These are phyloP conservation scores for Gasterosteus aculeatus DNA, from an alignment of 2,113 vertebrate genomes.

Conservation along the genomic window DNA sequence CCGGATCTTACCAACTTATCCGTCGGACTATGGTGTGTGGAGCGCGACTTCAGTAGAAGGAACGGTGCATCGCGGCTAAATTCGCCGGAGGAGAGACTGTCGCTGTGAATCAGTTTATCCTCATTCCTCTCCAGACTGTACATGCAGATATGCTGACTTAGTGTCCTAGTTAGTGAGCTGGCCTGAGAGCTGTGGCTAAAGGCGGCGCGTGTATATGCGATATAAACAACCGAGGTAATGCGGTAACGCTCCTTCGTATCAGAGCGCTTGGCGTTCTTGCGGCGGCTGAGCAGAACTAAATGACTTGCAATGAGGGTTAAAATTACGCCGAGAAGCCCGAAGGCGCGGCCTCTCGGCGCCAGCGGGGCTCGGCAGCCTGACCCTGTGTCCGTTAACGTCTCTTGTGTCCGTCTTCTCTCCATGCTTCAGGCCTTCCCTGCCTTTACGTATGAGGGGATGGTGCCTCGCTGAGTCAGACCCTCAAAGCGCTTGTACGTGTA, in stretches of 20 bases:
- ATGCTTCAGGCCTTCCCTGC: constrained; percentile 88
- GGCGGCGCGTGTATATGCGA: constrained; percentile 49
- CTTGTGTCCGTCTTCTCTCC: not conserved
- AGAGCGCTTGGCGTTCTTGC: constrained; percentile 47
- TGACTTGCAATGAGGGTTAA: constrained; percentile 61
- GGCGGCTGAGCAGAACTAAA: constrained; percentile 56
- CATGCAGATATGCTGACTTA: constrained; percentile 66
- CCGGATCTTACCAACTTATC: not conserved
- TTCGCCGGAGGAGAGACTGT: constrained; percentile 36
- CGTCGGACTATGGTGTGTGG: constrained; percentile 28
- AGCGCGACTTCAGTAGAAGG: constrained; percentile 13
- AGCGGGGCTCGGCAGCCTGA: constrained; percentile 66
- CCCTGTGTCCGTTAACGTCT: constrained; percentile 74
- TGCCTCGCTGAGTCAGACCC: constrained; percentile 94
- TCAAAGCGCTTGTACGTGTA: constrained; percentile 99
- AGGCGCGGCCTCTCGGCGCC: constrained; percentile 58
- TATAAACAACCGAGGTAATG: constrained; percentile 74
- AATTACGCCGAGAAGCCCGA: constrained; percentile 57
- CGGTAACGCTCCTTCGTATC: constrained; percentile 55
- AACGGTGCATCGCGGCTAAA: constrained; percentile 32
- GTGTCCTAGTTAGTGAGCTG: constrained; percentile 58
- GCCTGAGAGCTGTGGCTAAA: constrained; percentile 69
- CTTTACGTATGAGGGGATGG: constrained; percentile 97
- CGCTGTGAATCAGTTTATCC: constrained; percentile 37
- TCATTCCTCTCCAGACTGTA: constrained; percentile 43